Evolutionary conservation across 2,888 invertebrate genomes (phyloP).

Genomic region (Leucoma salicis): DNA sequence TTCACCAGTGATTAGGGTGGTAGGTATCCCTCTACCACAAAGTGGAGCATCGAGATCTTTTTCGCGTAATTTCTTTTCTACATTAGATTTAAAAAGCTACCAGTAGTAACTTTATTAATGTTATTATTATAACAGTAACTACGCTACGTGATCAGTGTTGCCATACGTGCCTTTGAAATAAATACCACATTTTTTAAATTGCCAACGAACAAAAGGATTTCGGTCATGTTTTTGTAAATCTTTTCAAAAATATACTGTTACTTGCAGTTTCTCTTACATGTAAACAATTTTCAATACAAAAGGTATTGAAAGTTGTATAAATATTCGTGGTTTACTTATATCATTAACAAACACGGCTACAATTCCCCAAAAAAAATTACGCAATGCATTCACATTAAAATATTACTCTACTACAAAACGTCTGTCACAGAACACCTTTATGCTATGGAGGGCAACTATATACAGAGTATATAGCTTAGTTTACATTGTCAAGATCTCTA

Average conservation of each 20-base stretch:
- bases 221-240: constrained; percentile 54
- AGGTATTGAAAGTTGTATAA: constrained; percentile 38
- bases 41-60: too few relatives aligned
- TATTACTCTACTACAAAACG: too few relatives aligned
- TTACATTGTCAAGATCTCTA: too few relatives aligned
- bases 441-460: too few relatives aligned
- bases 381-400: too few relatives aligned
- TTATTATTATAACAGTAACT: constrained; percentile 32
- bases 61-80: too few relatives aligned
- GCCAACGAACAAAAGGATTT: constrained; percentile 54
- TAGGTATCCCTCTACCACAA: too few relatives aligned
- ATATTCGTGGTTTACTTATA: constrained; percentile 18
- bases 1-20: too few relatives aligned
- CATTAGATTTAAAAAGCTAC: too few relatives aligned
- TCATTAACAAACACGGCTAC: constrained; percentile 7
- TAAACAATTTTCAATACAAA: constrained; percentile 51
- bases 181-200: constrained; percentile 54
- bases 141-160: constrained; percentile 36
- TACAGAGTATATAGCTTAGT: too few relatives aligned
- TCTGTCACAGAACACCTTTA: too few relatives aligned
- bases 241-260: constrained; percentile 56
- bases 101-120: too few relatives aligned
- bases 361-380: constrained; percentile 10
- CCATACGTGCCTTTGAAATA: constrained; percentile 37
- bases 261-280: constrained; percentile 43